Evolutionary conservation across 2,797 vertebrate species (phyloP), one percentile per base, ranked within the genome.

Genomic region (Morelia viridis): DNA sequence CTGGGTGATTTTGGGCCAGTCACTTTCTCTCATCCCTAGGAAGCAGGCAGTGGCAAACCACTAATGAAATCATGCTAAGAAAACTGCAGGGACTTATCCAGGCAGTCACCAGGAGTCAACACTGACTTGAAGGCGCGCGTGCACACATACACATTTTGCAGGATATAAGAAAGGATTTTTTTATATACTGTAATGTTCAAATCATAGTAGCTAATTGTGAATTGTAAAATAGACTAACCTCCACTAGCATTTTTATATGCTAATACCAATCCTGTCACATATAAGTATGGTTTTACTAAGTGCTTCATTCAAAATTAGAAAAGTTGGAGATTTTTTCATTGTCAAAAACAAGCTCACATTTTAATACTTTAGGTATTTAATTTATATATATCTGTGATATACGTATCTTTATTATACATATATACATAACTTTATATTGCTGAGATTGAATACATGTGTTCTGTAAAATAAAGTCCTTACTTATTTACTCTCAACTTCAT

Each of bases 291-390:
- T n/a, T 91, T 71, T 46, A 80, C 35, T 80, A 41, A 80, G 11
- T 46, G 71, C 71, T 80, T 31, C 41, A 24, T 5, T 65, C 28
- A 56, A 12, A 58, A 28, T 28, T 53, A 35, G 28, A 84, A 64
- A 17, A 24, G 80, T 46, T 46, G 88, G 94, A 31, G 92, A 0
- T n/a, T 88, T 96, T 90, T 53, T 41, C 80, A n/a, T 93, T 6
- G 19, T 92, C 31, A 31, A 88, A 88, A 41, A 90, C 26, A 85
- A 86, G 92, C 28, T n/a, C 8, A 50, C n/a, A 76, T 71, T 0
- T 0, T n/a, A 80, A 86, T 87, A 87, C 35, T 26, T 24, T 22
- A 86, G n/a, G 24, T 84, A 88, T 26, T 71, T 3, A 7, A 2
- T 89, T 31, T 61, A 94, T 87, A 57, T 68, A 85, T 12, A 41